Evolutionary conservation across 2,797 vertebrate genomes (phyloP).

Genomic region (Sphenodon punctatus): DNA sequence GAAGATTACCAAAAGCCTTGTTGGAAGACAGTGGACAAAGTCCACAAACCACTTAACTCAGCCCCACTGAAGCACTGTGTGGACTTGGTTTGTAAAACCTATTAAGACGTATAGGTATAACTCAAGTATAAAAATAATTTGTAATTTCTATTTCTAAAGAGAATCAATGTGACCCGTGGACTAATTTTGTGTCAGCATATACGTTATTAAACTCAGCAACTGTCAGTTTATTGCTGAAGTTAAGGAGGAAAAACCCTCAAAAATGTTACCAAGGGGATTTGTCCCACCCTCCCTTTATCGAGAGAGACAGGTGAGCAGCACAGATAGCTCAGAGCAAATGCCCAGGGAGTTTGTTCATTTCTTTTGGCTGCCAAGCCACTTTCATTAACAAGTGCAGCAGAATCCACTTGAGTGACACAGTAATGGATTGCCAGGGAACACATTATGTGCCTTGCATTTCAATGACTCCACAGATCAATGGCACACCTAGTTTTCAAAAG

Average conservation of each 20-base stretch:
- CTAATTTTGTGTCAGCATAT: slow-evolving; percentile 20
- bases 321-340: background rate
- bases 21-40: too few species aligned
- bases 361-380: background rate
- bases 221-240: background rate
- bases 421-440: slow-evolving; percentile 15
- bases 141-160: too few species aligned
- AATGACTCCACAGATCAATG: background rate
- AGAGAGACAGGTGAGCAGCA: too few species aligned
- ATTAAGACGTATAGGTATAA: background rate
- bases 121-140: too few species aligned
- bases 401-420: slow-evolving; percentile 8
- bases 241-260: background rate
- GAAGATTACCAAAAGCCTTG: too few species aligned
- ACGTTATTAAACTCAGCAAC: background rate
- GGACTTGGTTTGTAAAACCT: too few species aligned
- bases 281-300: background rate
- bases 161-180: background rate
- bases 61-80: too few species aligned
- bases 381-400: background rate
- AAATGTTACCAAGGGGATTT: background rate
- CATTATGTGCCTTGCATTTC: background rate
- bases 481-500: background rate
- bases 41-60: too few species aligned
- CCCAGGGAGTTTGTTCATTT: background rate